Conservation (phyloP, 2,113 vertebrate genomes). For the Ascaphus truei region DNA sequence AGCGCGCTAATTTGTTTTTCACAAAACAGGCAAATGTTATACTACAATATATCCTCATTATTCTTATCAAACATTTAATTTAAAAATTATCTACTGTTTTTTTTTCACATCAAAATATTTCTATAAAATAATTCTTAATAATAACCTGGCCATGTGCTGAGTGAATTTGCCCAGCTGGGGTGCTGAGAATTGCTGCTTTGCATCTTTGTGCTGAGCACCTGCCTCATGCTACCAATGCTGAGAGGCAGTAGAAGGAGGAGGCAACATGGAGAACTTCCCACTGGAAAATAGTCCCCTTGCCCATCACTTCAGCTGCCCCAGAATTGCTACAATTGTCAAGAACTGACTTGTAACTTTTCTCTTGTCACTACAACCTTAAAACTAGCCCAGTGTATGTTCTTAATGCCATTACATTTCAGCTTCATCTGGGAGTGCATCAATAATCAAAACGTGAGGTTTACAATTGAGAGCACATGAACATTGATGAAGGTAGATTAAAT, state of each 20-base stretch:
- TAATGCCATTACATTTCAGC: too few relatives aligned
- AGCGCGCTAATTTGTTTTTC: too few relatives aligned
- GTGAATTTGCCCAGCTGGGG: slow-evolving; percentile 8
- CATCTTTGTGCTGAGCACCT: background rate
- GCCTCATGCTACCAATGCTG: background rate
- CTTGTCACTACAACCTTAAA: too few relatives aligned
- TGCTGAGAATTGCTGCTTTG: background rate
- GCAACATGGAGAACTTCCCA: background rate
- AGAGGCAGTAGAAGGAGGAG: background rate
- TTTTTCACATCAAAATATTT: background rate
- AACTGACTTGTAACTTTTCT: background rate
- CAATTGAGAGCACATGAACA: too few relatives aligned
- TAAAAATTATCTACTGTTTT: background rate
- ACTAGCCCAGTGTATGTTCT: too few relatives aligned
- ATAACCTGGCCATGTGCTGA: background rate
- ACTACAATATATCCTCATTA: background rate
- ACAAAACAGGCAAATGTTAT: background rate
- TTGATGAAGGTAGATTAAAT: too few relatives aligned
- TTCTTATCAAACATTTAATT: slow-evolving; percentile 7
- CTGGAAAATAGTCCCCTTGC: background rate
- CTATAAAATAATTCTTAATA: slow-evolving; percentile 9
- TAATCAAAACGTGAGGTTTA: too few relatives aligned
- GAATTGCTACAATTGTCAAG: background rate
- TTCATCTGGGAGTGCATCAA: too few relatives aligned
- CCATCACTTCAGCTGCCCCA: background rate